These are phyloP conservation scores for Ceratosolen fusciceps DNA, from an alignment of 1,140 invertebrate species.

Conservation along the genomic window DNA sequence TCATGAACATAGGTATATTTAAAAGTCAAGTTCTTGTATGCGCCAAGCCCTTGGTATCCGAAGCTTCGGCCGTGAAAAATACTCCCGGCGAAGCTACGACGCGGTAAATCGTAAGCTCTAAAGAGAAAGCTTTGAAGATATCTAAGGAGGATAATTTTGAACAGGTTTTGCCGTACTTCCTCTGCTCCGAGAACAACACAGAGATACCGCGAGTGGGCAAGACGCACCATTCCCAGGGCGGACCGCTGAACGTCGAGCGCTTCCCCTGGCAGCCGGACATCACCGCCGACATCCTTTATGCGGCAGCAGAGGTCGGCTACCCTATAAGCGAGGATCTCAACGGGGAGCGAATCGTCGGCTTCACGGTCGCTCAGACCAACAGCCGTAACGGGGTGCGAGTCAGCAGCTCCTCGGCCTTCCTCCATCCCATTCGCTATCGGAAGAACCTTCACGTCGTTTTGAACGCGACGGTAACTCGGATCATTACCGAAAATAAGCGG, in stretches of 20 bases:
- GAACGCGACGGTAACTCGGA: conserved; percentile 78
- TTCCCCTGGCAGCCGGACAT: conserved; percentile 71
- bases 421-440: conserved; percentile 74
- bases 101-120: not conserved
- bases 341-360: conserved; percentile 70
- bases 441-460: conserved; percentile 81
- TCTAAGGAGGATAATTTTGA: too few species aligned
- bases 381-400: conserved; percentile 76
- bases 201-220: conserved; percentile 66
- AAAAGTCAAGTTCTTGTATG: too few species aligned
- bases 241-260: conserved; percentile 67
- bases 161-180: conserved; percentile 74
- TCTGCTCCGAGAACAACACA: conserved; percentile 71
- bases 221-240: conserved; percentile 64
- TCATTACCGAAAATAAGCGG: conserved; percentile 73
- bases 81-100: too few species aligned
- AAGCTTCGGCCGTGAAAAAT: too few species aligned
- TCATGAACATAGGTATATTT: too few species aligned
- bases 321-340: conserved; percentile 74
- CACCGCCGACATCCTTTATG: conserved; percentile 72
- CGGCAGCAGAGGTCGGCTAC: conserved; percentile 73
- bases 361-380: conserved; percentile 72
- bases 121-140: not conserved
- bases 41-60: too few species aligned
- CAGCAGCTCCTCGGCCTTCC: conserved; percentile 78